Base-by-base conservation (phyloP, 1,140 invertebrate genomes). In the Drosophila takahashii region DNA sequence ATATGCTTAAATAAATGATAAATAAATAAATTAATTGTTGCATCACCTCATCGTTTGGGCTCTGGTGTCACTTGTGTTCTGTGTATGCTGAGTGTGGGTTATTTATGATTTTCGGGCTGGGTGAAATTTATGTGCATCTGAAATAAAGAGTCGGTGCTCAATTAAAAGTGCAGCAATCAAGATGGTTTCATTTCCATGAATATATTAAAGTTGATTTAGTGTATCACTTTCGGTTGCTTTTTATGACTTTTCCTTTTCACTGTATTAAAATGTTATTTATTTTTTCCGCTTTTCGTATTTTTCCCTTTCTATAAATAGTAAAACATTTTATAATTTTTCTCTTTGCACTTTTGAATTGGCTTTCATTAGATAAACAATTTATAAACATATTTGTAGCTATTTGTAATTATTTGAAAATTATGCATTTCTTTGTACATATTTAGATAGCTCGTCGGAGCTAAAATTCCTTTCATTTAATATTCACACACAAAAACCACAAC, bases 21-120 rank as follows among this genome's bases (percentile, higher is more conserved):
- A 72, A 72, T 73, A 73, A 61, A 37, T 66, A 67, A 58, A 75
- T 76, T 45, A 76, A 76, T 66, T 76, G 72, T 76, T 44, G 72
- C 60, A 41, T 76, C 72, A 76, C 72, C 72, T 76, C 72, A 76
- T 76, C 15, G 54, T 51, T 60, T 50, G 4, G 27, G n/a, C 36
- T 59, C 37, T 67, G 22, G 10, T 45, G 22, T 36, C 15, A 18
- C 26, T 39, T 58, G 51, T 26, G 61, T 44, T 39, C 29, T 29
- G 37, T 42, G 42, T 50, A 45, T 58, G 36, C 64, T 1, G 58
- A 29, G 47, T 52, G 47, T 71, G 1, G 29, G 13, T 29, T 51
- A 45, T 51, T 73, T 48, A 45, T 47, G 26, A 22, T 48, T 26
- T 58, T 66, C 32, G 2, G 26, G 9, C 37, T 13, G 22, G 2